Evolutionary conservation across 1,140 invertebrate genomes (phyloP).

Genomic region (Semibalanus balanoides): DNA sequence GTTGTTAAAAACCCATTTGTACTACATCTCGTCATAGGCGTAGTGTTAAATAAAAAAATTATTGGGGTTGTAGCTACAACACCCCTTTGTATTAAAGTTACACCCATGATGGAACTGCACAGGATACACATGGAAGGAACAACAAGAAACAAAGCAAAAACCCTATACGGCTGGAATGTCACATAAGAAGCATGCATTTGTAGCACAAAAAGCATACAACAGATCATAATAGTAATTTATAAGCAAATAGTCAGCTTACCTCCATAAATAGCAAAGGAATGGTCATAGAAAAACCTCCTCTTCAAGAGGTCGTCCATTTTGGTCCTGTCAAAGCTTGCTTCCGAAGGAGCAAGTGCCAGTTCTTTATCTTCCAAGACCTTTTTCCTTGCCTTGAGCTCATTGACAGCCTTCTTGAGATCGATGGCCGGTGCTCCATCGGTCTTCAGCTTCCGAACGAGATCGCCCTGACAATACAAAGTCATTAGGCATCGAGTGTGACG

Average conservation of each 20-base stretch:
- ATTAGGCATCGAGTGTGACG: too few relatives aligned
- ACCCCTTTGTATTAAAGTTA: too few relatives aligned
- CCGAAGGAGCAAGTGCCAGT: slow-evolving; percentile 55
- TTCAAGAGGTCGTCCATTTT: slow-evolving; percentile 97
- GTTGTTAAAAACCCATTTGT: too few relatives aligned
- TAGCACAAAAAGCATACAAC: slow-evolving; percentile 8
- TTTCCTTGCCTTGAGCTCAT: slow-evolving; percentile 15
- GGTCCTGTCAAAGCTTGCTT: slow-evolving; percentile 65
- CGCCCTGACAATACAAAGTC: slow-evolving; percentile 19
- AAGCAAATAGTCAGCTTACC: slow-evolving; percentile 34
- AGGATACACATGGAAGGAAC: too few relatives aligned
- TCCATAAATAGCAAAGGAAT: slow-evolving; percentile 98
- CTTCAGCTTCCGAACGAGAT: slow-evolving; percentile 20
- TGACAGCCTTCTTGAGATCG: slow-evolving; percentile 23
- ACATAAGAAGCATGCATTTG: too few relatives aligned
- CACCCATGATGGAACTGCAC: too few relatives aligned
- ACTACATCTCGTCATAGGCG: too few relatives aligned
- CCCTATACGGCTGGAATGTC: too few relatives aligned
- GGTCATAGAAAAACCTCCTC: slow-evolving; percentile 94
- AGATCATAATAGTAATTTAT: slow-evolving; percentile 10
- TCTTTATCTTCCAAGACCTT: slow-evolving; percentile 76
- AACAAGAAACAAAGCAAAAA: too few relatives aligned
- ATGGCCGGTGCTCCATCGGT: slow-evolving; percentile 20
- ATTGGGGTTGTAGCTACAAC: too few relatives aligned
- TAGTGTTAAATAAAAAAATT: too few relatives aligned